Conservation (phyloP, 2,888 invertebrate genomes). For the Protophormia terraenovae region DNA sequence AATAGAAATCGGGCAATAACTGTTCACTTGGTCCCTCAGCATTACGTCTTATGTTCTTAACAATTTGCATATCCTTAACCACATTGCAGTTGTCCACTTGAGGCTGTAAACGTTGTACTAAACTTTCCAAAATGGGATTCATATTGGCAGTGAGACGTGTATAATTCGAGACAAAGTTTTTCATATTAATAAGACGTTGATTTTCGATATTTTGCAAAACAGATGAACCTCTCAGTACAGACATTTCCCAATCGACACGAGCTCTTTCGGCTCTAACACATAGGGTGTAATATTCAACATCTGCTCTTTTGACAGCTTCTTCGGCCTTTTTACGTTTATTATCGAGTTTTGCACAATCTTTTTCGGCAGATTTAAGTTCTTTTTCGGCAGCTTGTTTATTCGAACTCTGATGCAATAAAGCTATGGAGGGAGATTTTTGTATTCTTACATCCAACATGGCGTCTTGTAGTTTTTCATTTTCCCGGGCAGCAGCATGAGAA, state of each 20-base stretch:
- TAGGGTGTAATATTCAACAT: conserved; percentile 95
- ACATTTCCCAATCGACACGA: conserved; percentile 95
- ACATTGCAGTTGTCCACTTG: conserved; percentile 80
- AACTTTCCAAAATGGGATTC: conserved; percentile 89
- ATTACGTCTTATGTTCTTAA: conserved; percentile 80
- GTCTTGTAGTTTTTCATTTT: conserved; percentile 95
- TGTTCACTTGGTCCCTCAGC: conserved; percentile 88
- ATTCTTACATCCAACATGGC: conserved; percentile 84
- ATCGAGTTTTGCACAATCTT: conserved; percentile 89
- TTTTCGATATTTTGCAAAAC: conserved; percentile 95
- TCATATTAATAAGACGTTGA: conserved; percentile 91
- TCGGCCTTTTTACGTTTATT: conserved; percentile 94
- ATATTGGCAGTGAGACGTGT: conserved; percentile 86
- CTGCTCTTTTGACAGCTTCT: conserved; percentile 94
- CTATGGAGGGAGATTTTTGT: conserved; percentile 81
- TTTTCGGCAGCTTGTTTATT: conserved; percentile 80
- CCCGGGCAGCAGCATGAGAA: conserved; percentile 92
- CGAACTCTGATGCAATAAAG: conserved; percentile 78
- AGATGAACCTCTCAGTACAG: conserved; percentile 92
- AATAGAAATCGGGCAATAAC: conserved; percentile 95
- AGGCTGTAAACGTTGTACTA: conserved; percentile 79
- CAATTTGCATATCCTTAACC: conserved; percentile 79
- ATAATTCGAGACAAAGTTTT: conserved; percentile 86
- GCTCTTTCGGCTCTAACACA: conserved; percentile 95
- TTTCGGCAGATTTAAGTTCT: conserved; percentile 83